Evolutionary conservation across 2,113 vertebrate genomes (phyloP), one percentile per base, ranked within the genome.

Genomic region (Cephalopholis sonnerati): DNA sequence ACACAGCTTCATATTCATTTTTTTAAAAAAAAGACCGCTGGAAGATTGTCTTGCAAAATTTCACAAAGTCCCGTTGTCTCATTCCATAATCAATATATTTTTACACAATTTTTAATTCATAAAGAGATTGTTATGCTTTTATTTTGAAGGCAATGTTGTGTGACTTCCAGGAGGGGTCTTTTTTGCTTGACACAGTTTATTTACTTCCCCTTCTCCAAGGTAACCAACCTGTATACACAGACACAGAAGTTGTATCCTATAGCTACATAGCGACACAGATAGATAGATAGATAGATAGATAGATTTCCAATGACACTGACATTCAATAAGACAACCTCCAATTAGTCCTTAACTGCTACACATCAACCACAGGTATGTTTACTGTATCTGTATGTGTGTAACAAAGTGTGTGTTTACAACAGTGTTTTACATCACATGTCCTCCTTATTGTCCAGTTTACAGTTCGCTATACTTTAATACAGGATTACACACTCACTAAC

Each of bases 121-220:
- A 9, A 55, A 55, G 2, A 4, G 32, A 11, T 15, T 16, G 22
- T 15, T 15, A 11, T 41, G 77, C 77, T 84, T 84, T 87, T 84
- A 87, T 68, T 87, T 82, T 89, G 88, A 76, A 87, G 67, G 66
- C 7, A 36, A 2, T 7, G 0, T 1, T 39, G 63, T 9, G 22
- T 41, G 7, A 36, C 36, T 64, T 77, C 39, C 73, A 65, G 46
- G 70, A 76, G 61, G 16, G 3, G 36, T 39, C 58, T 1, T 7
- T 41, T 0, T 22, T 29, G 17, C 68, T 41, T 80, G 36, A 58
- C 63, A 41, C 1, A 46, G 25, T 71, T 46, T 67, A 16, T 69
- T 63, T 74, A 72, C 54, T 27, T 66, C 65, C 65, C 11, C 53
- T 18, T 82, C 88, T 83, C 85, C 88, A 83, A 12, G 76, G 85